A percentile compares a stretch with the other conserved stretches of the same genome.
Conservation (phyloP, 2,888 invertebrate genomes). For the Notodonta ziczac region DNA sequence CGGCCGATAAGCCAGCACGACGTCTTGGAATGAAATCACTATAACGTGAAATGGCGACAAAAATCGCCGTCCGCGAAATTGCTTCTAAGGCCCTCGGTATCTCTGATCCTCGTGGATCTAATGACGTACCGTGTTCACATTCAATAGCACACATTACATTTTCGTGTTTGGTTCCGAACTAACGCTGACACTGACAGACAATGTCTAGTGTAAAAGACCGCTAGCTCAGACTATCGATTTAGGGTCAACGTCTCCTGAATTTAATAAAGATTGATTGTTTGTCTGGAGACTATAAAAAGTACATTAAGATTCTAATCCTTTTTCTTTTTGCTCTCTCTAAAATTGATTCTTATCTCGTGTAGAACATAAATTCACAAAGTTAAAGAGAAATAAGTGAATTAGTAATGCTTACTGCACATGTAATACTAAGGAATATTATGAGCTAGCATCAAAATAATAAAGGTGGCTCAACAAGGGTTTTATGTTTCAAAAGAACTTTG, state of each 20-base stretch:
- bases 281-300: slow-evolving; percentile 1
- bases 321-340: background rate
- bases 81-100: slow-evolving; percentile 53
- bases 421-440: slow-evolving; percentile 25
- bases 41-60: slow-evolving; percentile 68
- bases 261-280: slow-evolving; percentile 5
- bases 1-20: slow-evolving; percentile 62
- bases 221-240: slow-evolving; percentile 1
- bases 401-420: background rate
- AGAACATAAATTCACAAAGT: background rate
- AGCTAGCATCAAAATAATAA: slow-evolving; percentile 37
- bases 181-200: slow-evolving; percentile 13
- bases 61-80: slow-evolving; percentile 68
- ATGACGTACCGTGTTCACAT: slow-evolving; percentile 46
- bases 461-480: slow-evolving; percentile 49
- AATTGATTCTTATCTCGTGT: background rate
- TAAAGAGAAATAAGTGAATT: background rate
- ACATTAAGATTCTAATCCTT: background rate
- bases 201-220: slow-evolving; percentile 3
- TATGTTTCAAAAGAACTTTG: slow-evolving; percentile 55
- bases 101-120: slow-evolving; percentile 51
- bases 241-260: background rate
- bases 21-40: slow-evolving; percentile 64
- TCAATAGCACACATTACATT: slow-evolving; percentile 38
- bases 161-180: slow-evolving; percentile 18